Evolutionary conservation across 2,888 invertebrate species (phyloP), one percentile per base, ranked within the genome.

Genomic region (Diplazon laetatorius): DNA sequence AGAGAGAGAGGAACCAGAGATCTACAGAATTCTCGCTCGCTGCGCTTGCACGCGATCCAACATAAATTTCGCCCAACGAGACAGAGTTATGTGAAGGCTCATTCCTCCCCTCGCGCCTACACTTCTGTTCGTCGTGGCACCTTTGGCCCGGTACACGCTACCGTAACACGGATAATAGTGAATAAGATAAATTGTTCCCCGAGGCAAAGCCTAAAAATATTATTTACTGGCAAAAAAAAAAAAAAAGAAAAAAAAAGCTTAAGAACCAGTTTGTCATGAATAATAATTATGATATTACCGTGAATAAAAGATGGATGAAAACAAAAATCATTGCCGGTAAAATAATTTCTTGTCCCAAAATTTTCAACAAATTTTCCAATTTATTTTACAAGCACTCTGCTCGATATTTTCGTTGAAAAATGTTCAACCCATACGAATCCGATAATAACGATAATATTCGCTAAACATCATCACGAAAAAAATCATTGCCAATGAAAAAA

Each of bases 31-130:
- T 68, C 66, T 66, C 60, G 65, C 35, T 20, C 60, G 20, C 59
- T 42, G 60, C 52, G 30, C 48, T 37, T 52, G 68, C 57, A 46
- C 60, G 35, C 55, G 60, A 68, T 66, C 60, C 18, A 2, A 62
- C 68, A 68, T 74, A 74, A 74, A 74, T 68, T 74, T 68, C 6
- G 14, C 22, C 55, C 68, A 74, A 74, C 74, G 74, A 74, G 74
- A 74, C 74, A 74, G 74, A 74, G 62, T 74, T 74, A 74, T 68
- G 74, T 42, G 66, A 25, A 18, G 42, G 39, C 50, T 66, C 59
- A 22, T 42, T 50, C 65, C 48, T 50, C 18, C 44, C 37, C 46
- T 62, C 46, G 60, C 50, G 50, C 59, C 42, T 37, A 35, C 22
- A 62, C 68, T 39, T 42, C 66, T 60, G 25, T 16, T 63, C 55